These are phyloP conservation scores for Morone saxatilis DNA, from an alignment of 2,113 vertebrate genomes.

Conservation along the genomic window DNA sequence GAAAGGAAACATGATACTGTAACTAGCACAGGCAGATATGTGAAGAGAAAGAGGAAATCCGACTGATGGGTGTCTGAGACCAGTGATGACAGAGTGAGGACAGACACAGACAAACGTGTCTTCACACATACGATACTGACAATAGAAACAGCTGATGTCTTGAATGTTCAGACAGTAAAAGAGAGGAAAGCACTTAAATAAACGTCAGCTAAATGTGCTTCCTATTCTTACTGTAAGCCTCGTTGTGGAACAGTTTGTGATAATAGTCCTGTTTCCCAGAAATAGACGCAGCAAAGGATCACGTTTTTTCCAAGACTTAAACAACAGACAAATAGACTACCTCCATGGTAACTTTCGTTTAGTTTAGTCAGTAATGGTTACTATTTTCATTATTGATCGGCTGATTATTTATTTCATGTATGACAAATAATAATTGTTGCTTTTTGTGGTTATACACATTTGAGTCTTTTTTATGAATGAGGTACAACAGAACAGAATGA, in stretches of 20 bases:
- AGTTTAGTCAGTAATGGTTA: too few relatives aligned
- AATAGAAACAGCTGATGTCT: slow-evolving; percentile 62
- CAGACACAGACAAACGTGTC: slow-evolving; percentile 47
- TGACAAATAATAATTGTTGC: too few relatives aligned
- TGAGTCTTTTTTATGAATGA: not conserved
- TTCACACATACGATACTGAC: slow-evolving; percentile 46
- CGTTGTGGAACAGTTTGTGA: slow-evolving; percentile 12
- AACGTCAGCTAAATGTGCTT: slow-evolving; percentile 41
- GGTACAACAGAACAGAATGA: too few relatives aligned
- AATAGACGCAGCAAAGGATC: slow-evolving; percentile 44
- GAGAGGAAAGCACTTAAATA: slow-evolving; percentile 10
- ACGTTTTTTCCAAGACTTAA: slow-evolving; percentile 48
- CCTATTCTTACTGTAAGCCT: slow-evolving; percentile 58
- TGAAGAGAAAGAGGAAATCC: slow-evolving; percentile 73
- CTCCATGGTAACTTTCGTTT: slow-evolving; percentile 45
- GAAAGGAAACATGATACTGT: slow-evolving; percentile 68
- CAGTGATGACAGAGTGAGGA: slow-evolving; percentile 73
- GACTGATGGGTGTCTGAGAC: slow-evolving; percentile 64
- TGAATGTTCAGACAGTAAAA: slow-evolving; percentile 9
- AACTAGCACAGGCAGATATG: slow-evolving; percentile 39
- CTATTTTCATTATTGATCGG: not conserved
- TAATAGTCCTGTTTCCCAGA: slow-evolving; percentile 46
- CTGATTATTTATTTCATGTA: not conserved
- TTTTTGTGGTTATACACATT: too few relatives aligned
- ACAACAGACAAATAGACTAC: slow-evolving; percentile 13